Percentiles rank a stretch among this genome's conserved stretches.
Evolutionary conservation across 2,797 vertebrate genomes (phyloP).

Genomic region (Microctenopoma lineatum): DNA sequence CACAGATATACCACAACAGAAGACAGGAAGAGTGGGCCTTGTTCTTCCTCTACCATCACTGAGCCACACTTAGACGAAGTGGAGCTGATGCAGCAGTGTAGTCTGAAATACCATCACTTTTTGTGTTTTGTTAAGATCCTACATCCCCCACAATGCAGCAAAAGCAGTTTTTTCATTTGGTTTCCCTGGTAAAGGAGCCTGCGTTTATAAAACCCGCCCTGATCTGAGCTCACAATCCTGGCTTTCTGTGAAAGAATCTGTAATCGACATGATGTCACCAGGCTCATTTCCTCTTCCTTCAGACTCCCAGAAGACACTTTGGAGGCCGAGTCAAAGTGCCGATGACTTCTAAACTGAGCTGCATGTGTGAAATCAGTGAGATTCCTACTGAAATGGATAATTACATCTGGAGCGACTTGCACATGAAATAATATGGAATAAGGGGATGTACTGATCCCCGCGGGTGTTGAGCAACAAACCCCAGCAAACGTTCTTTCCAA

Average conservation of each 20-base stretch:
- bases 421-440: conserved; percentile 10
- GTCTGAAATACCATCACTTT: too few species aligned
- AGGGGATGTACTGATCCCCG: conserved; percentile 13
- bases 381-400: neutral
- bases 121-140: neutral
- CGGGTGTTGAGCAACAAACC: conserved; percentile 4
- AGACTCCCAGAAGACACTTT: conserved; percentile 11
- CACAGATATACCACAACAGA: neutral
- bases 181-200: neutral
- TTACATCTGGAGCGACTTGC: neutral
- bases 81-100: neutral
- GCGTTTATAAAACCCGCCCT: conserved; percentile 57
- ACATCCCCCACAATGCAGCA: conserved; percentile 4
- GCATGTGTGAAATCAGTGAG: neutral
- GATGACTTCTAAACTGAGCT: neutral
- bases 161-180: conserved; percentile 1
- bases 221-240: conserved; percentile 40
- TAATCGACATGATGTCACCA: conserved; percentile 33
- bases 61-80: neutral
- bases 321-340: neutral
- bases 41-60: neutral
- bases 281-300: conserved; percentile 32
- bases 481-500: conserved; percentile 32
- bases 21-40: too few species aligned
- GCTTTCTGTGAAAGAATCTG: conserved; percentile 42